Conservation (phyloP, 2,113 vertebrate species). For the Pavo muticus region DNA sequence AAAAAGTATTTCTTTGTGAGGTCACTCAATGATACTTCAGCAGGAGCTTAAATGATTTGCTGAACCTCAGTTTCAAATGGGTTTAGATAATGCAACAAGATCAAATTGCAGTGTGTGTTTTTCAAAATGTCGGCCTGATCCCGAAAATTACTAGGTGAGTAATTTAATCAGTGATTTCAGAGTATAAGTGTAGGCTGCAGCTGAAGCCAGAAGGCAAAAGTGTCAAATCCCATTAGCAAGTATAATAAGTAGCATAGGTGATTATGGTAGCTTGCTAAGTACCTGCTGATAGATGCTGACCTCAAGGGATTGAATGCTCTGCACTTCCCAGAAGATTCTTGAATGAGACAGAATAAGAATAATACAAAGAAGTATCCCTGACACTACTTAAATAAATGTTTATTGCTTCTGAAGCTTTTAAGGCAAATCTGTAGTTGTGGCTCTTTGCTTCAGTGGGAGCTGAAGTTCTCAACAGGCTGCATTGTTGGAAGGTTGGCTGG, state of each 20-base stretch:
- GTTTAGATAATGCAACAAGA: constrained; percentile 38
- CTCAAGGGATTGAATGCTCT: background rate
- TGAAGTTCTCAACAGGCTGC: background rate
- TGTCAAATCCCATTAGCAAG: constrained; percentile 67
- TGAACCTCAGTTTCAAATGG: constrained; percentile 17
- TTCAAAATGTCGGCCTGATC: constrained; percentile 27
- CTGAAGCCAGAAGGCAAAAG: constrained; percentile 41
- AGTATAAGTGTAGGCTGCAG: constrained; percentile 18
- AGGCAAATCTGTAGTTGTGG: background rate
- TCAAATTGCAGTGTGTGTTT: constrained; percentile 54
- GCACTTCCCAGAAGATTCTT: background rate
- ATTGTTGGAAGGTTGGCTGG: background rate
- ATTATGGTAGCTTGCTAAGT: constrained; percentile 2
- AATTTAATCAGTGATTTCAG: constrained; percentile 58
- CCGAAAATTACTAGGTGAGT: constrained; percentile 49
- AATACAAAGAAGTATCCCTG: background rate
- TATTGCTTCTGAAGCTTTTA: background rate
- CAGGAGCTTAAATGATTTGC: constrained; percentile 19
- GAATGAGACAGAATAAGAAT: background rate
- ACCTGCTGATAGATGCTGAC: constrained; percentile 31
- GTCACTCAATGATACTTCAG: constrained; percentile 43
- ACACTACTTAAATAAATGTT: background rate
- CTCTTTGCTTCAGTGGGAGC: background rate
- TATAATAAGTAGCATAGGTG: constrained; percentile 40
- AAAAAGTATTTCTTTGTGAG: constrained; percentile 42